A percentile compares a stretch with the other conserved stretches of the same genome.
These are phyloP conservation scores for Plestiodon gilberti DNA, from an alignment of 2,113 vertebrate genomes.

Conservation along the genomic window DNA sequence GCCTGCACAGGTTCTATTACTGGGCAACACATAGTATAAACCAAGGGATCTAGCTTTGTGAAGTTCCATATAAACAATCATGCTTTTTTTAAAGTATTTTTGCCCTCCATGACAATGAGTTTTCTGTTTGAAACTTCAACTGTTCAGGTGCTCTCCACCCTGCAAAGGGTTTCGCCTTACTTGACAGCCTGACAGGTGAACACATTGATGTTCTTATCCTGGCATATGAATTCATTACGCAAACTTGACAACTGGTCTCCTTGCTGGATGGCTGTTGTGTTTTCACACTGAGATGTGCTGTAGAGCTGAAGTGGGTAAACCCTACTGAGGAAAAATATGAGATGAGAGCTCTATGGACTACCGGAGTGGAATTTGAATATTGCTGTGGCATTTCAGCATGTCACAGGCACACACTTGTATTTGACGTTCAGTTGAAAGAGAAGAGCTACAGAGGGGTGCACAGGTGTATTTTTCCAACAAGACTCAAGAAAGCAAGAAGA, in stretches of 20 bases:
- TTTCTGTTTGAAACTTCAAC: not conserved
- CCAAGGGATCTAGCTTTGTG: not conserved
- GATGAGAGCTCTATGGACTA: not conserved
- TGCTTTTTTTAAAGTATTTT: not conserved
- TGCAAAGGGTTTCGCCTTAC: not conserved
- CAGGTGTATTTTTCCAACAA: not conserved
- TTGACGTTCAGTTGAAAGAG: not conserved
- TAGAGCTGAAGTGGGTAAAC: not conserved
- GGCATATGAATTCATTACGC: not conserved
- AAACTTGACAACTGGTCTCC: constrained; percentile 9
- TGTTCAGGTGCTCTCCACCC: not conserved
- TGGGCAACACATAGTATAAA: not conserved
- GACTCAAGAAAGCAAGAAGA: not conserved
- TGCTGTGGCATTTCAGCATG: not conserved
- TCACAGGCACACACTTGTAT: not conserved
- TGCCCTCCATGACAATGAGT: not conserved
- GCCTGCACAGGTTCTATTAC: not conserved
- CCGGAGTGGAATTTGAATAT: not conserved
- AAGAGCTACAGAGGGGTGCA: not conserved
- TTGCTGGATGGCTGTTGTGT: not conserved
- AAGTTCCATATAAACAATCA: not conserved
- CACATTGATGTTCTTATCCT: not conserved
- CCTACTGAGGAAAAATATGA: not conserved
- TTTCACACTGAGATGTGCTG: not conserved
- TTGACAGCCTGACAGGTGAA: constrained; percentile 19